A percentile compares a stretch with the other conserved stretches of the same genome.
Conservation (phyloP, 2,888 invertebrate genomes). For the Atethmia centrago region DNA sequence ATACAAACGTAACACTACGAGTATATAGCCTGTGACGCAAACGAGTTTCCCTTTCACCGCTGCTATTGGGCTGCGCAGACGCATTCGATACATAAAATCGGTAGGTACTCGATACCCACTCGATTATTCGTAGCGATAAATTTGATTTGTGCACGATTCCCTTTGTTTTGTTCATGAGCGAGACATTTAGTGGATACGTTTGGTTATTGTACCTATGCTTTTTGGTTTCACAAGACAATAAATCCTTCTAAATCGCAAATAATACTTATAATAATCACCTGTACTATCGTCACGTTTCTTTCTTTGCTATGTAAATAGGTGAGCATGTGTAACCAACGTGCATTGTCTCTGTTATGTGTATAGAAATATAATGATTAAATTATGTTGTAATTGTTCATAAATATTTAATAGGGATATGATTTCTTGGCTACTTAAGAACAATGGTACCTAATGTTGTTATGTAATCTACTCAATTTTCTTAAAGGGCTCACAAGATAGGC, state of each 20-base stretch:
- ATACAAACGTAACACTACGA: conserved; percentile 65
- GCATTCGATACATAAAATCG: conserved; percentile 70
- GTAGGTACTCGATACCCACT: conserved; percentile 71
- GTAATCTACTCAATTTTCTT: no score
- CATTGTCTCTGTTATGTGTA: conserved; percentile 1
- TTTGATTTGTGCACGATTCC: conserved; percentile 60
- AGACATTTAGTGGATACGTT: conserved; percentile 31
- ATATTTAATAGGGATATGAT: conserved; percentile 15
- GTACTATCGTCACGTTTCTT: conserved; percentile 18
- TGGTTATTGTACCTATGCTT: background rate
- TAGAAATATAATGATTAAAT: conserved; percentile 26
- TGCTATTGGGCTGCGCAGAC: conserved; percentile 75
- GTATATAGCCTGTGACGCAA: conserved; percentile 82
- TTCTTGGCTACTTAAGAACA: conserved; percentile 14
- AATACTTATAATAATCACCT: conserved; percentile 1
- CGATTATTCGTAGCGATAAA: conserved; percentile 71
- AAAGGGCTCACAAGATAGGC: background rate
- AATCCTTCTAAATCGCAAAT: background rate
- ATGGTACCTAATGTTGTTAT: background rate
- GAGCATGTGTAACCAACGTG: conserved; percentile 4
- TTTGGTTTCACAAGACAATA: conserved; percentile 21
- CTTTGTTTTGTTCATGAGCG: conserved; percentile 59
- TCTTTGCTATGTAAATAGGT: conserved; percentile 14
- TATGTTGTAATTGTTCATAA: conserved; percentile 20
- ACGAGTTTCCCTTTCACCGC: conserved; percentile 85